Evolutionary conservation across 2,888 invertebrate genomes (phyloP), one percentile per base, ranked within the genome.

Genomic region (Agelastica alni): DNA sequence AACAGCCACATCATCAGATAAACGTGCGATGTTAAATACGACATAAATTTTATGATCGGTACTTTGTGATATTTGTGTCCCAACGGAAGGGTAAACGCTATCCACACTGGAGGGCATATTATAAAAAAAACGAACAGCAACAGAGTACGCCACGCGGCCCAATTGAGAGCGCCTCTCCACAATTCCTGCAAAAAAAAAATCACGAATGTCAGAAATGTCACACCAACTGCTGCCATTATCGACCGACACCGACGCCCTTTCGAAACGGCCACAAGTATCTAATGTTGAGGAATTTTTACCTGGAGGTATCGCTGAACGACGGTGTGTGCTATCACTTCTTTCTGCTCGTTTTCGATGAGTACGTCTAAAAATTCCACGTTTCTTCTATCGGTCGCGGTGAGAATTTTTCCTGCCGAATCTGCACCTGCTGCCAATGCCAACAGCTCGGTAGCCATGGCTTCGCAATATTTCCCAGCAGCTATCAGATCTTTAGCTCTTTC

Each of bases 41-140:
- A 96, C 92, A 98, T 97, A 80, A 99, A 99, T 80, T 99, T 99
- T 73, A 99, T 96, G 73, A 99, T 97, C 53, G 99, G 99, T 70
- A 98, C 94, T 83, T 96, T 94, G 82, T 96, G 93, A 80, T 92
- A 96, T 78, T 91, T 91, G 80, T 96, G 95, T 32, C 93, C 93
- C 72, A 96, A 80, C 45, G 97, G 97, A 73, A 97, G 85, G 60
- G 96, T 96, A 77, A 97, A 94, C 43, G 91, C 88, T 65, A 97
- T 81, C 97, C 97, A 99, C 22, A 98, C 88, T 4, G 97, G 94
- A 30, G 99, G 99, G 73, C 94, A 94, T 48, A 96, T 79, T 70
- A 98, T 86, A 75, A 98, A 93, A 64, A 91, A 86, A 71, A 96
- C 85, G 78, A 99, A 91, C 72, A 99, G 86, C 61, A 96, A 83